Evolutionary conservation across 2,888 invertebrate species (phyloP).

Genomic region (Plagodis pulveraria): DNA sequence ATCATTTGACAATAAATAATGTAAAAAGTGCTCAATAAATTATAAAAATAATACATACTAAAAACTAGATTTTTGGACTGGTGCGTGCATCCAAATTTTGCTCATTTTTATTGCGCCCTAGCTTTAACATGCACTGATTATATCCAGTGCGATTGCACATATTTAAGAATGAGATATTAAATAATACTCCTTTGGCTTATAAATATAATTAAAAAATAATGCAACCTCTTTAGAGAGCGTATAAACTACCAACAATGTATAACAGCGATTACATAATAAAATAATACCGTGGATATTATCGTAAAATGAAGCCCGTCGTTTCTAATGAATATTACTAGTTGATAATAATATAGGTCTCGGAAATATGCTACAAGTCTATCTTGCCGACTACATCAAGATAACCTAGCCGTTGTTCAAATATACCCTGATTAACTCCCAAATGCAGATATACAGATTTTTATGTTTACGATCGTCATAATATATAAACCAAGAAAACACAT

Average conservation of each 20-base stretch:
- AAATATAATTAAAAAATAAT: constrained; percentile 36
- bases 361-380: constrained; percentile 65
- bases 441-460: constrained; percentile 15
- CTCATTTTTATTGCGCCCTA: constrained; percentile 35
- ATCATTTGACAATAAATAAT: constrained; percentile 74
- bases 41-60: constrained; percentile 64
- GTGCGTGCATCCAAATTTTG: constrained; percentile 77
- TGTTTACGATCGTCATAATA: no score
- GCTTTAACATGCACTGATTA: constrained; percentile 30
- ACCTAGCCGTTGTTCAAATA: constrained; percentile 59
- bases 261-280: constrained; percentile 10
- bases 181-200: constrained; percentile 46
- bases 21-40: constrained; percentile 76
- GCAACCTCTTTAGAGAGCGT: constrained; percentile 51
- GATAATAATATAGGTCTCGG: constrained; percentile 28
- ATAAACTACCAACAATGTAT: constrained; percentile 26
- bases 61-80: constrained; percentile 72
- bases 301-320: constrained; percentile 27
- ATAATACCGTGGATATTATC: constrained; percentile 26
- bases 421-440: constrained; percentile 13
- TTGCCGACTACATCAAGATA: constrained; percentile 73
- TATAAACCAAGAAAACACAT: no score
- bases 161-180: constrained; percentile 25
- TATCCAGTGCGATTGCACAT: constrained; percentile 50
- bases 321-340: constrained; percentile 29